phyloP scores from a whole-genome alignment of 1,140 invertebrate species.

The Sarcophaga bullata region DNA sequence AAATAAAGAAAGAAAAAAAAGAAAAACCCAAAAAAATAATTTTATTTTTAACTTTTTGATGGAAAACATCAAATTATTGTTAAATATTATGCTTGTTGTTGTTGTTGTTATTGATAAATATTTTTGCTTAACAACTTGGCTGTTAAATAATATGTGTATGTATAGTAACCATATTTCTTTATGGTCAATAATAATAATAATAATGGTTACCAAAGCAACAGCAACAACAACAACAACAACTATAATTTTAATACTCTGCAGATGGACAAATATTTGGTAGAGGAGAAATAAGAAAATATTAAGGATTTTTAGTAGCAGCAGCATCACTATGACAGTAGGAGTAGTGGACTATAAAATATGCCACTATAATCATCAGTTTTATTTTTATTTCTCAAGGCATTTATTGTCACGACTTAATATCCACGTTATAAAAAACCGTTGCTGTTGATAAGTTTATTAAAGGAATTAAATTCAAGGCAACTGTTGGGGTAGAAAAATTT shows the following conservation, averaged over 20 bases:
- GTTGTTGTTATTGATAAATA: background rate
- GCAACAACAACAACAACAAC: background rate
- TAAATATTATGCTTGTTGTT: background rate
- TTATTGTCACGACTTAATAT: background rate
- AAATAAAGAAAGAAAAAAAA: too few relatives aligned
- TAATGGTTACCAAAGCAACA: background rate
- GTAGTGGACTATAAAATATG: background rate
- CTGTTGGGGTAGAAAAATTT: too few relatives aligned
- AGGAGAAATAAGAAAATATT: background rate
- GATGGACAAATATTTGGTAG: background rate
- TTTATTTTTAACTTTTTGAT: too few relatives aligned
- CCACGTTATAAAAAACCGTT: background rate
- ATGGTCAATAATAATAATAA: constrained; percentile 7
- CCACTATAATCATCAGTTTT: background rate
- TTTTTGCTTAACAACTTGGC: background rate
- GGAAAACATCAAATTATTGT: too few relatives aligned
- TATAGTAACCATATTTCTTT: background rate
- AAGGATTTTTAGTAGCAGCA: background rate
- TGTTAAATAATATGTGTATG: background rate
- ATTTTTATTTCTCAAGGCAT: background rate
- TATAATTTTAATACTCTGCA: background rate
- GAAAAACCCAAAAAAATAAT: too few relatives aligned
- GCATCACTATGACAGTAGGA: too few relatives aligned
- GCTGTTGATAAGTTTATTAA: too few relatives aligned
- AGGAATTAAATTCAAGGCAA: too few relatives aligned